Conservation (phyloP, 2,888 invertebrate species). For the Euzophera pinguis region DNA sequence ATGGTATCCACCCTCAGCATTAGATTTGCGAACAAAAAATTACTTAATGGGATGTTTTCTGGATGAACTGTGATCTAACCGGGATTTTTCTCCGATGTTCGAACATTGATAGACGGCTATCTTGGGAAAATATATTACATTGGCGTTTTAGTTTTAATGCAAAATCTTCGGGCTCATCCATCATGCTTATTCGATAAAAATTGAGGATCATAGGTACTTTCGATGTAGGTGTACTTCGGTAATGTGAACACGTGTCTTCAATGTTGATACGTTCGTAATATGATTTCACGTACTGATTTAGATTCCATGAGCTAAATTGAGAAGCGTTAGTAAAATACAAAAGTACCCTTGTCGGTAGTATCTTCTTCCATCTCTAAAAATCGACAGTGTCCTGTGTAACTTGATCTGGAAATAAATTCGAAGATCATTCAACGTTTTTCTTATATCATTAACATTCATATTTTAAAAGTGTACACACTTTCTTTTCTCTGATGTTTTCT, state of each 20-base stretch:
- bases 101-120: conserved; percentile 33
- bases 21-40: conserved; percentile 72
- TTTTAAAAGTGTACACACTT: too few relatives aligned
- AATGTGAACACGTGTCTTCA: not conserved
- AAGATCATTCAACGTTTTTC: not conserved
- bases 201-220: not conserved
- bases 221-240: not conserved
- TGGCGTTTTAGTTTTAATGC: conserved; percentile 5
- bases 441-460: not conserved
- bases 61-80: conserved; percentile 55
- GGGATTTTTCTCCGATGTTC: conserved; percentile 34
- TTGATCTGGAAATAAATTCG: not conserved
- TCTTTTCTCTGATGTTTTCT: too few relatives aligned
- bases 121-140: conserved; percentile 21
- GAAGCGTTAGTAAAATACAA: too few relatives aligned
- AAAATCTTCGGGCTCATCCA: conserved; percentile 1
- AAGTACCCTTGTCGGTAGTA: too few relatives aligned
- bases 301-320: too few relatives aligned
- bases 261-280: too few relatives aligned
- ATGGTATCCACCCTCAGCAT: conserved; percentile 72
- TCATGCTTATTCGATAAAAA: conserved; percentile 10
- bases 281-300: too few relatives aligned
- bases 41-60: conserved; percentile 77
- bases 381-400: not conserved
- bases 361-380: too few relatives aligned